phyloP scores from a whole-genome alignment of 1,140 invertebrate species.

The Anadara kagoshimensis region DNA sequence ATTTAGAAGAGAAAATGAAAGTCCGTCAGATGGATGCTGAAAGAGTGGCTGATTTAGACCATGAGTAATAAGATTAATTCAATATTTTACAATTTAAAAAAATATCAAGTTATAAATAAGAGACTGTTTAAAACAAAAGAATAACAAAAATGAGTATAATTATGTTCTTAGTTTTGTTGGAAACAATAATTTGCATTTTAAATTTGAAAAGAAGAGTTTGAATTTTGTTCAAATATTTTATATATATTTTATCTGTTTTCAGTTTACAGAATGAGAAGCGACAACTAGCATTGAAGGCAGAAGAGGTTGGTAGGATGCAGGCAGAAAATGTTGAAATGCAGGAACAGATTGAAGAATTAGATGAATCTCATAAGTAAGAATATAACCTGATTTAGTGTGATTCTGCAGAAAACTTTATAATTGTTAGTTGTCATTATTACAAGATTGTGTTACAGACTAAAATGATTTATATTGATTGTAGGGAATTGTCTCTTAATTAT shows the following conservation, averaged over 20 bases:
- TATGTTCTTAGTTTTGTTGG: no score
- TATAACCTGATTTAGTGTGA: no score
- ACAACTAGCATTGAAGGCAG: constrained; percentile 61
- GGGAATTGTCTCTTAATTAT: no score
- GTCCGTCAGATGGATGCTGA: constrained; percentile 51
- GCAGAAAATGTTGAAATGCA: constrained; percentile 64
- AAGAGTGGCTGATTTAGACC: constrained; percentile 53
- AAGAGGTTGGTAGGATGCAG: constrained; percentile 64
- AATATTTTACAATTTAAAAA: not conserved
- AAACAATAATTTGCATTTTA: not conserved
- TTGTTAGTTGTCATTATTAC: no score
- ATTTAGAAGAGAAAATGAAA: constrained; percentile 49
- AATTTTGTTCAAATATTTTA: not conserved
- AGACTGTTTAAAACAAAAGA: no score
- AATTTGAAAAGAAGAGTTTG: no score
- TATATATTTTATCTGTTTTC: constrained; percentile 24
- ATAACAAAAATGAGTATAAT: no score
- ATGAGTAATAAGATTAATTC: constrained; percentile 48
- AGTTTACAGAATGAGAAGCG: constrained; percentile 64
- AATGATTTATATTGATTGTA: no score
- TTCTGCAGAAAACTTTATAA: no score
- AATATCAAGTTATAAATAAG: no score
- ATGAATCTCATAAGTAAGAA: constrained; percentile 69
- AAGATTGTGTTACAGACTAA: no score
- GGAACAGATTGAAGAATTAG: constrained; percentile 57